Base-by-base conservation (phyloP, 2,113 vertebrate species). In the Cacatua alba region DNA sequence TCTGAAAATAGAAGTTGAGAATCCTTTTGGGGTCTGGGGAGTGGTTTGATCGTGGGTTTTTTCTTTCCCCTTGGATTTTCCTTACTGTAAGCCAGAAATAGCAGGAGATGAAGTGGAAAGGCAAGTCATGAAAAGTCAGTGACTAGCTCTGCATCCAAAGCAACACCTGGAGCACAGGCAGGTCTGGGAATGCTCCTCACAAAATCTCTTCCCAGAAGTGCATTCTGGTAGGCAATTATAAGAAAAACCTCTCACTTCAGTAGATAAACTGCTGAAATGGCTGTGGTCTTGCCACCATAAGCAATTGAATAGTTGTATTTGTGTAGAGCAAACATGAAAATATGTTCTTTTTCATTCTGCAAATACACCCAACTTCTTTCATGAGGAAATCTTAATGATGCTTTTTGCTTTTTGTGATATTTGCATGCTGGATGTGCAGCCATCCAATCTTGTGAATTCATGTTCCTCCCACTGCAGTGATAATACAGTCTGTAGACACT, bases 41-140 rank as follows among this genome's bases (percentile, higher is more conserved):
- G 5, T 4, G 19, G 1, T 35, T 65, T 48, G 9, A 1, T 41
- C 31, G 0, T 13, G 2, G 0, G 0, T 14, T 59, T 59, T 69
- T 84, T 6, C 2, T 82, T 78, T 83, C 6, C 9, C 26, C 10
- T 65, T 46, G 20, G 8, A 67, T 68, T 83, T 76, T 77, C 39
- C 70, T 90, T 85, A 28, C 8, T 12, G 1, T 41, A 35, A 59
- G 24, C 44, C n/a, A 86, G 57, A 55, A 83, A 60, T 57, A 87
- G 35, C 20, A 76, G 60, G 18, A 63, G 12, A 41, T 53, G 15
- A 85, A 74, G 33, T 77, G 63, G 11, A 92, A 93, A 90, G 28
- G 6, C 16, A 89, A 70, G 33, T 78, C 33, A 31, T 51, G 25
- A 72, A 72, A 90, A 52, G n/a, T 60, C 55, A 53, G 15, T 57